phyloP scores from a whole-genome alignment of 1,140 invertebrate species.

The Euwallacea similis region DNA sequence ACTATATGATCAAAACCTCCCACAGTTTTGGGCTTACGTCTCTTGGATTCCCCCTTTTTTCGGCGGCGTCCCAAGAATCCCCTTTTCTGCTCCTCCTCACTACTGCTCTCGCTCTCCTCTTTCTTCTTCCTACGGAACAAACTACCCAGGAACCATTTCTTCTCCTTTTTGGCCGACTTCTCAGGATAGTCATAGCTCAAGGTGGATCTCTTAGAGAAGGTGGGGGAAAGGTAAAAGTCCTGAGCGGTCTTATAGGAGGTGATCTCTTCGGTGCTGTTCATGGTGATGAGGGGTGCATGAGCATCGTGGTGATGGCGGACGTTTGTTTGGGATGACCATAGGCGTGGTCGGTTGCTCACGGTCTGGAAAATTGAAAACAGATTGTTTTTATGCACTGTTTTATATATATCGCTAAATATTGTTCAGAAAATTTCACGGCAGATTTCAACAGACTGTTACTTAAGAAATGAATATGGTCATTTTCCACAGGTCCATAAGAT shows the following conservation, averaged over 20 bases:
- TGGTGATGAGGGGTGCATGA: slow-evolving; percentile 32
- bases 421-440: too few relatives aligned
- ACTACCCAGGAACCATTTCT: slow-evolving; percentile 74
- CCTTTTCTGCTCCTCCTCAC: slow-evolving; percentile 62
- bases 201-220: slow-evolving; percentile 41
- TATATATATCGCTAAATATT: too few relatives aligned
- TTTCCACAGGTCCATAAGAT: too few relatives aligned
- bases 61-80: slow-evolving; percentile 56
- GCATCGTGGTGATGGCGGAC: slow-evolving; percentile 41
- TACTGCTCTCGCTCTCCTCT: slow-evolving; percentile 62
- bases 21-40: slow-evolving; percentile 42
- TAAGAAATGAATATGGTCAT: too few relatives aligned
- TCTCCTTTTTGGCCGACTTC: slow-evolving; percentile 56
- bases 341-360: slow-evolving; percentile 47
- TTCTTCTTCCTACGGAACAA: slow-evolving; percentile 71
- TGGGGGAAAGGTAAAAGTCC: slow-evolving; percentile 42
- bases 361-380: slow-evolving; percentile 45
- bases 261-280: slow-evolving; percentile 50
- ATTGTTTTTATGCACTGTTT: too few relatives aligned
- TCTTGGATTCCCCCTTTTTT: slow-evolving; percentile 57
- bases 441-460: too few relatives aligned
- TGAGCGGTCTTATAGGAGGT: slow-evolving; percentile 39
- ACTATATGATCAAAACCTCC: slow-evolving; percentile 50
- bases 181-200: slow-evolving; percentile 49
- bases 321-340: slow-evolving; percentile 51